Evolutionary conservation across 2,888 invertebrate species (phyloP).

Genomic region (Mythimna impura): DNA sequence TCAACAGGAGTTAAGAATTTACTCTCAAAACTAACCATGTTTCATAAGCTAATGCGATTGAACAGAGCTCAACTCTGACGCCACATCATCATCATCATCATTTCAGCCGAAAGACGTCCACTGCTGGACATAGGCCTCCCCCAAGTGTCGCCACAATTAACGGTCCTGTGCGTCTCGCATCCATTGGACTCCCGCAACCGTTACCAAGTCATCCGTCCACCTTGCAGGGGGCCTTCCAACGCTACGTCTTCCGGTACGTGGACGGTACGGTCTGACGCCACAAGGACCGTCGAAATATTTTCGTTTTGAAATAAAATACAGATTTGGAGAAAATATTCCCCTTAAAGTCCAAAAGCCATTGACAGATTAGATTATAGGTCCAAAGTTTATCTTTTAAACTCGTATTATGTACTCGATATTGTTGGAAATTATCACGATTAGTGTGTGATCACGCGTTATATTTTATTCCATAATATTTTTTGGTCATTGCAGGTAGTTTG

Average conservation of each 20-base stretch:
- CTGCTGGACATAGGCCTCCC: too few relatives aligned
- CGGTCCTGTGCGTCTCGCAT: too few relatives aligned
- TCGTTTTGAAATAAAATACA: neutral
- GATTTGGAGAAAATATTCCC: neutral
- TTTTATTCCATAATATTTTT: neutral
- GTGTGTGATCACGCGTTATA: neutral
- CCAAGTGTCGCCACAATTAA: too few relatives aligned
- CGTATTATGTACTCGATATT: slow-evolving; percentile 15
- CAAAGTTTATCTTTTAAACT: slow-evolving; percentile 24
- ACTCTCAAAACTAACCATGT: neutral
- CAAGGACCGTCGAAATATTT: neutral
- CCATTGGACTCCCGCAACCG: too few relatives aligned
- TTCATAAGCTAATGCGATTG: neutral
- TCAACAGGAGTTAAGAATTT: neutral
- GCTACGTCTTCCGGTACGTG: too few relatives aligned
- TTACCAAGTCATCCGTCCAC: too few relatives aligned
- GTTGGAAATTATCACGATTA: neutral
- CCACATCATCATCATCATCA: neutral
- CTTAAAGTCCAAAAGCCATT: slow-evolving; percentile 22
- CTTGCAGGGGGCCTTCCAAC: too few relatives aligned
- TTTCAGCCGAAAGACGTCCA: too few relatives aligned
- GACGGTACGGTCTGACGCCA: neutral
- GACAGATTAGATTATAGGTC: slow-evolving; percentile 16
- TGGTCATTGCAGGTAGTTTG: slow-evolving; percentile 8
- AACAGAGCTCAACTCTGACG: neutral